phyloP scores from a whole-genome alignment of 1,140 invertebrate genomes.

The Aphis gossypii region DNA sequence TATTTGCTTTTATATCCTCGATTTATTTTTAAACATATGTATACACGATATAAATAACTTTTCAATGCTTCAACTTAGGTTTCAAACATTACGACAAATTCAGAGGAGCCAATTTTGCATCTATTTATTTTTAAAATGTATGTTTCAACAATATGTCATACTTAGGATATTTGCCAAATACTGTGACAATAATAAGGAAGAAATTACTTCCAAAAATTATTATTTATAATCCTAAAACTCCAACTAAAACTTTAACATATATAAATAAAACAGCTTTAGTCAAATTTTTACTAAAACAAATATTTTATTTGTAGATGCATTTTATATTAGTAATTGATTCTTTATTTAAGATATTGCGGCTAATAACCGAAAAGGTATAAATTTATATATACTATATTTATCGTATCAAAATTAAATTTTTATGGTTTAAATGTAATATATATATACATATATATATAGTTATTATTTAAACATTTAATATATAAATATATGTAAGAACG shows the following conservation, averaged over 20 bases:
- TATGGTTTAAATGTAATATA: neutral
- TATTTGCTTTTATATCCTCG: neutral
- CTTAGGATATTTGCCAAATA: neutral
- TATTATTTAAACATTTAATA: no score
- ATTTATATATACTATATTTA: neutral
- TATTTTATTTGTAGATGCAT: neutral
- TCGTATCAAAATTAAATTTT: neutral
- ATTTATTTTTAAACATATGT: slow-evolving; percentile 20
- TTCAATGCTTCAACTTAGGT: neutral
- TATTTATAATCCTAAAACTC: neutral
- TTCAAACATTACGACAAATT: neutral
- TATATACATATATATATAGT: no score
- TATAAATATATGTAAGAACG: neutral
- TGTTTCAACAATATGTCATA: neutral
- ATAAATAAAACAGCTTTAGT: neutral
- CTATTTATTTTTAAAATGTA: neutral
- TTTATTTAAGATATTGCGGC: neutral
- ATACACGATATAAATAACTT: neutral
- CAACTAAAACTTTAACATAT: neutral
- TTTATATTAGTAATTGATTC: neutral
- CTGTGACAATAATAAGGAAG: neutral
- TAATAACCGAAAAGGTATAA: neutral
- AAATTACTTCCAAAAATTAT: neutral
- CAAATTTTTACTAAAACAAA: neutral
- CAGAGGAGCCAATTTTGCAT: neutral